Evolutionary conservation across 2,888 invertebrate species (phyloP).

Genomic region (Platerodrilus igneus): DNA sequence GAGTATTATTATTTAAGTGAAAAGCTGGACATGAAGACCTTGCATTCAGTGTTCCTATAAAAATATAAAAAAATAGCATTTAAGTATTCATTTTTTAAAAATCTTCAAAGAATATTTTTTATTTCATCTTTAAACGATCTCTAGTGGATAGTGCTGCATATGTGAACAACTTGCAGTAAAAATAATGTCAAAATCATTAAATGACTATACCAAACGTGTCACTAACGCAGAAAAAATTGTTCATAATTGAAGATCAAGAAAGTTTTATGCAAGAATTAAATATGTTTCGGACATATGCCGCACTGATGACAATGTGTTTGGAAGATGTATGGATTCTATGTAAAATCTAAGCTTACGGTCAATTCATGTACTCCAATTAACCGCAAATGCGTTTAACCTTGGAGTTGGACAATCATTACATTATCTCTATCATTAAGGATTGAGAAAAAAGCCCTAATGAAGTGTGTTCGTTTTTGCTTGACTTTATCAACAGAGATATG

Average conservation of each 20-base stretch:
- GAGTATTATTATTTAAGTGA: too few relatives aligned
- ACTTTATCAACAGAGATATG: slow-evolving; percentile 11
- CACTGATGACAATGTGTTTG: slow-evolving; percentile 15
- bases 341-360: slow-evolving; percentile 24
- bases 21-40: too few relatives aligned
- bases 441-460: slow-evolving; percentile 17
- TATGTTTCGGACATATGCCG: slow-evolving; percentile 13
- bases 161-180: too few relatives aligned
- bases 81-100: slow-evolving; percentile 11
- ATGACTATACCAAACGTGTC: slow-evolving; percentile 20
- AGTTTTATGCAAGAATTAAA: slow-evolving; percentile 19
- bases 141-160: too few relatives aligned
- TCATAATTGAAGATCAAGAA: slow-evolving; percentile 23
- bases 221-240: slow-evolving; percentile 20
- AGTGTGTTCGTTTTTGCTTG: slow-evolving; percentile 16
- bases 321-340: slow-evolving; percentile 25
- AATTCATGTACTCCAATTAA: slow-evolving; percentile 26
- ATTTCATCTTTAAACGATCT: slow-evolving; percentile 15
- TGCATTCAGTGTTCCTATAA: too few relatives aligned
- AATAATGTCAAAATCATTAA: slow-evolving; percentile 11
- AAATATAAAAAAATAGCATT: too few relatives aligned
- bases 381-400: slow-evolving; percentile 20
- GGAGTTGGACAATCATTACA: slow-evolving; percentile 18
- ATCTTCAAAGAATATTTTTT: slow-evolving; percentile 8
- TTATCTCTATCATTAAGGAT: slow-evolving; percentile 17